Conservation (phyloP, 1,140 invertebrate species). For the Orussus abietinus region DNA sequence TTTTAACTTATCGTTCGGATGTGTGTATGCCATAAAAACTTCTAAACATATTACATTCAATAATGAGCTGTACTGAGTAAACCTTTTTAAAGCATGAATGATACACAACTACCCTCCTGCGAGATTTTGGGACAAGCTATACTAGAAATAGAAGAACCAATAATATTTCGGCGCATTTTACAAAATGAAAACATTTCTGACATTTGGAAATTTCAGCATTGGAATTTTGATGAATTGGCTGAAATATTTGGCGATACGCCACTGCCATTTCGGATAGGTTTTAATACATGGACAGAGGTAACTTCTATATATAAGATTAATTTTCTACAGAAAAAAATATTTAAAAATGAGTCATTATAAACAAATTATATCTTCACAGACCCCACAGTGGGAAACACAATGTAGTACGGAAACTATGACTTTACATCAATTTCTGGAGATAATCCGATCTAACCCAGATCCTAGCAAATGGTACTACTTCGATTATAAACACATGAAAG, state of each 20-base stretch:
- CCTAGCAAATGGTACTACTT: constrained; percentile 69
- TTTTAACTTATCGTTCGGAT: too few relatives aligned
- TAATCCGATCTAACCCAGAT: constrained; percentile 33
- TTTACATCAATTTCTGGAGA: constrained; percentile 62
- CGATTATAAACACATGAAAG: constrained; percentile 79
- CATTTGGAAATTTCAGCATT: constrained; percentile 46
- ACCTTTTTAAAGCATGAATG: too few relatives aligned
- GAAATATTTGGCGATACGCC: constrained; percentile 38
- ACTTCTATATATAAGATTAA: constrained; percentile 12
- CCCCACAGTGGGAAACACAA: constrained; percentile 74
- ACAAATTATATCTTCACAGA: constrained; percentile 35
- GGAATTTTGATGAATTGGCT: constrained; percentile 47
- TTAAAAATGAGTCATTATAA: constrained; percentile 12
- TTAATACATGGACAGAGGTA: constrained; percentile 44
- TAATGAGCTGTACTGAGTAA: too few relatives aligned
- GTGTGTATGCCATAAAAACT: too few relatives aligned
- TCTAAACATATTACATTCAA: too few relatives aligned
- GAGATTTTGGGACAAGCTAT: constrained; percentile 27
- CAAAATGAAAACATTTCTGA: constrained; percentile 22
- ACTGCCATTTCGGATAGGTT: constrained; percentile 52
- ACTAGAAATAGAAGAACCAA: constrained; percentile 33
- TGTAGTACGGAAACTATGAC: constrained; percentile 56
- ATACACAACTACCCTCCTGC: too few relatives aligned
- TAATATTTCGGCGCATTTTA: constrained; percentile 43
- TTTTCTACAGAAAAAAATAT: constrained; percentile 8